Conservation (phyloP, 2,113 vertebrate genomes). For the Turdus rufiventris region DNA sequence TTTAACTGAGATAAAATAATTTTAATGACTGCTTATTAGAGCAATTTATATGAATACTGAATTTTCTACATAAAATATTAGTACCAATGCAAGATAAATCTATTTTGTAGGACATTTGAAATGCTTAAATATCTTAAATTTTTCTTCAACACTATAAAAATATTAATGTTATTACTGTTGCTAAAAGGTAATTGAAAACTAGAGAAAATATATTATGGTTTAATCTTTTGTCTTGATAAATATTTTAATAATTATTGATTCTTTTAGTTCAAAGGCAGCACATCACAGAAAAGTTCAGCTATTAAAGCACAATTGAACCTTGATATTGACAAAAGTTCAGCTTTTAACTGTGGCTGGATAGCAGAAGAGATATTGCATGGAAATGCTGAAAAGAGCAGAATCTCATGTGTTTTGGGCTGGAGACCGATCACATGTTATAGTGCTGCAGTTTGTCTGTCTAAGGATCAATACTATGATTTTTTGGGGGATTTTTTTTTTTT, state of each 20-base stretch:
- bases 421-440: not conserved
- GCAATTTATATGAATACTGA: not conserved
- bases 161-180: not conserved
- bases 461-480: not conserved
- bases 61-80: not conserved
- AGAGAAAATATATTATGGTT: not conserved
- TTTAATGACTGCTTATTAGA: not conserved
- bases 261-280: not conserved
- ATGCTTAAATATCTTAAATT: not conserved
- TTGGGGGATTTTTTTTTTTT: too few relatives aligned
- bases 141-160: not conserved
- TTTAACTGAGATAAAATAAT: not conserved
- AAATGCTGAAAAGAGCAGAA: not conserved
- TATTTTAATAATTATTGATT: not conserved
- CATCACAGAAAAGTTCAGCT: not conserved
- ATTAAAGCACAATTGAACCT: not conserved
- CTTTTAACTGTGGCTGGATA: not conserved
- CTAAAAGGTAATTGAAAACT: not conserved
- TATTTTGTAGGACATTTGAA: not conserved
- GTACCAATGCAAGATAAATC: not conserved
- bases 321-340: not conserved
- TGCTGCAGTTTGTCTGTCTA: not conserved
- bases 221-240: not conserved
- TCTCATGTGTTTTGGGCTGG: rapidly evolving
- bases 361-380: not conserved